Conservation (phyloP, 1,140 invertebrate species). For the Penaeus chinensis region DNA sequence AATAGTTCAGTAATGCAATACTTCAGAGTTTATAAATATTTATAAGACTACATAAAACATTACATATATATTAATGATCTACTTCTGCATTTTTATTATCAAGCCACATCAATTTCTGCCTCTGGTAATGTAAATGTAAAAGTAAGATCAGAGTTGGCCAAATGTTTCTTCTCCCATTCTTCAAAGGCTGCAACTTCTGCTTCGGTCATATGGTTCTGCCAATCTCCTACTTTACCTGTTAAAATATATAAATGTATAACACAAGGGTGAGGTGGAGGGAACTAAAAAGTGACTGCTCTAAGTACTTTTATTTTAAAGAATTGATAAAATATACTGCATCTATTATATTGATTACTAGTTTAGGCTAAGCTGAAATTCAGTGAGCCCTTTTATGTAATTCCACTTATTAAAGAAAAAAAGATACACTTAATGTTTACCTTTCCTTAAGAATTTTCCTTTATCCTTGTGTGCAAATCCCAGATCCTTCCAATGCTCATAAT, state of each 20-base stretch:
- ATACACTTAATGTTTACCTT: conserved; percentile 51
- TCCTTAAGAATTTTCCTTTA: conserved; percentile 61
- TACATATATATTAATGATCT: too few species aligned
- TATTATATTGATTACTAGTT: neutral
- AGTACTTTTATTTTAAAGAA: neutral
- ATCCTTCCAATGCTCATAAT: conserved; percentile 64
- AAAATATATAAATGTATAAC: conserved; percentile 9
- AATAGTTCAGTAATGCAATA: too few species aligned
- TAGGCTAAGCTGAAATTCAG: neutral
- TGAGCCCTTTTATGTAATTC: neutral
- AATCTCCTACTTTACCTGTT: conserved; percentile 57
- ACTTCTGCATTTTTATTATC: too few species aligned
- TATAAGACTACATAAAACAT: too few species aligned
- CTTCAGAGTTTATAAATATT: too few species aligned
- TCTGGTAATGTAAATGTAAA: conserved; percentile 1
- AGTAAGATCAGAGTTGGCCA: neutral
- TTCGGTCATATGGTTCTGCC: conserved; percentile 48
- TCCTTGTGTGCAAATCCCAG: conserved; percentile 62
- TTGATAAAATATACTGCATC: too few species aligned
- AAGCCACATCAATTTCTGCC: neutral
- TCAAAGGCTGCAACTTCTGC: conserved; percentile 49
- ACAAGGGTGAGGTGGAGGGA: neutral
- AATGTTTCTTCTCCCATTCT: conserved; percentile 35
- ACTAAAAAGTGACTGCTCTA: too few species aligned
- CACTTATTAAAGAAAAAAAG: neutral